Conservation (phyloP, 2,888 invertebrate genomes). For the Conistra vaccinii region DNA sequence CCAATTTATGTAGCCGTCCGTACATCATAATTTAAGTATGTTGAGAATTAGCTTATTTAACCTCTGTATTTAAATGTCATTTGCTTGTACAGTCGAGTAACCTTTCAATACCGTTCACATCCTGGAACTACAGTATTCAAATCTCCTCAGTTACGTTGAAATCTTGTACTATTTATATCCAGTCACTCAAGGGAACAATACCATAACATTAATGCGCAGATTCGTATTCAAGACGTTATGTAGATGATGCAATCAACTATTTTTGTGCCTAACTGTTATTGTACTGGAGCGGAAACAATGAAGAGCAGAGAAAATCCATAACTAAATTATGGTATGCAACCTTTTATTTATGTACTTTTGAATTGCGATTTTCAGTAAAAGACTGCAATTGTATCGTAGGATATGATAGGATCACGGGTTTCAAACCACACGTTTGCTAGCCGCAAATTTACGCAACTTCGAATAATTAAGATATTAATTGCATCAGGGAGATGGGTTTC, state of each 20-base stretch:
- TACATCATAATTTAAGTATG: conserved; percentile 2
- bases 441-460: not conserved
- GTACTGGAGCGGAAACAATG: conserved; percentile 34
- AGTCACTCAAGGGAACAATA: conserved; percentile 43
- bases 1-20: not conserved
- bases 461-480: conserved; percentile 12
- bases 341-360: conserved; percentile 1
- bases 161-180: conserved; percentile 10
- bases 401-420: no score
- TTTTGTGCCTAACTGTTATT: conserved; percentile 47
- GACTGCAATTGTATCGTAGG: not conserved
- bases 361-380: not conserved
- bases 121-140: conserved; percentile 43
- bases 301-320: conserved; percentile 44
- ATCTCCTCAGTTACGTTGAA: not conserved
- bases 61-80: conserved; percentile 48
- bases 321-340: conserved; percentile 1
- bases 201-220: conserved; percentile 53
- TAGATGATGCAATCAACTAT: conserved; percentile 60
- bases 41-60: conserved; percentile 11
- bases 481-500: conserved; percentile 1
- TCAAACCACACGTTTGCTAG: not conserved
- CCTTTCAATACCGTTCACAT: conserved; percentile 60
- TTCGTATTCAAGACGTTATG: conserved; percentile 55
- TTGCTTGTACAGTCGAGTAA: conserved; percentile 55